Evolutionary conservation across 2,888 invertebrate species (phyloP).

Genomic region (Altica lythri): DNA sequence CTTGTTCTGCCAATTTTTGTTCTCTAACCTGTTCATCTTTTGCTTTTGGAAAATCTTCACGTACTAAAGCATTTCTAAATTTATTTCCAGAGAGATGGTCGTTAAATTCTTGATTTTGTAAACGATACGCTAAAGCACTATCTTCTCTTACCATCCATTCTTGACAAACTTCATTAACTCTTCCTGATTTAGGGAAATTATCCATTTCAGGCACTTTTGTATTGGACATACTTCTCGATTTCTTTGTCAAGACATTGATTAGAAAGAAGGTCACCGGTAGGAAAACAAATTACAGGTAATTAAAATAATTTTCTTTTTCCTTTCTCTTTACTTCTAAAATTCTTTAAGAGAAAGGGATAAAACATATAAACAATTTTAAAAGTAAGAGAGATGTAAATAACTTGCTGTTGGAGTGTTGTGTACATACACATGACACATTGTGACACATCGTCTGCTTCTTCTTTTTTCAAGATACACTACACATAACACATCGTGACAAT

Average conservation of each 20-base stretch:
- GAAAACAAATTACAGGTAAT: conserved; percentile 32
- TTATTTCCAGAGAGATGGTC: conserved; percentile 77
- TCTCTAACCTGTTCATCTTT: conserved; percentile 74
- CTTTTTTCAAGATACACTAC: no score
- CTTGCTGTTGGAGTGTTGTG: no score
- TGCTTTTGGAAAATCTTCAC: conserved; percentile 79
- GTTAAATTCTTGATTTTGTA: conserved; percentile 81
- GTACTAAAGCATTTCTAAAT: conserved; percentile 73
- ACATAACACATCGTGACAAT: no score
- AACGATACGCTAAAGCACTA: conserved; percentile 76
- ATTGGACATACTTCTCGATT: conserved; percentile 40
- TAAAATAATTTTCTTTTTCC: conserved; percentile 27
- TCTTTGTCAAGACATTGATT: conserved; percentile 23
- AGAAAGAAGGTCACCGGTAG: conserved; percentile 35
- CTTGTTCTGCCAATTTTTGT: conserved; percentile 67
- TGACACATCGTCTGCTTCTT: conserved; percentile 14
- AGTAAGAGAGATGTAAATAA: conserved; percentile 33
- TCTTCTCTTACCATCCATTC: conserved; percentile 86
- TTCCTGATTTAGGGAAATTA: conserved; percentile 67
- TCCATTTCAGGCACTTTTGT: conserved; percentile 53
- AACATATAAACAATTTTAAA: conserved; percentile 17
- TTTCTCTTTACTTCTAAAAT: conserved; percentile 35
- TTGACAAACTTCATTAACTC: conserved; percentile 75
- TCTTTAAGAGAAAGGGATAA: conserved; percentile 31
- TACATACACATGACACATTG: conserved; percentile 20